Base-by-base conservation (phyloP, 2,797 vertebrate genomes). In the Myotis daubentonii region DNA sequence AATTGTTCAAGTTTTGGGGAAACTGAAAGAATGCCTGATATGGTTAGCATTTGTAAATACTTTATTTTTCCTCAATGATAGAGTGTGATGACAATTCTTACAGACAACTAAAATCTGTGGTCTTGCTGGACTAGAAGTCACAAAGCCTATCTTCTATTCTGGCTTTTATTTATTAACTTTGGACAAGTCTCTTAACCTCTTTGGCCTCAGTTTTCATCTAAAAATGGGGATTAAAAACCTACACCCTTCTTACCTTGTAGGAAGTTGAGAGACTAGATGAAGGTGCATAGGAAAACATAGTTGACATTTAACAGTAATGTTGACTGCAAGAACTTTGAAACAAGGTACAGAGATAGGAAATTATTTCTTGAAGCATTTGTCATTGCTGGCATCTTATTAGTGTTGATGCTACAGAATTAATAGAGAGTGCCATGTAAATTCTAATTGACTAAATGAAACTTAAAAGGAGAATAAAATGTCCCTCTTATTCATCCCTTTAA, bases 171-270 rank as follows among this genome's bases (percentile, higher is more conserved):
- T 82, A 23, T 84, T 83, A 85, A 86, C 79, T 90, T 89, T 60
- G 36, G 65, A 44, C 19, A 72, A 86, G n/a, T 91, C 36, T 94
- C 70, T 81, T 85, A 70, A 72, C 66, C 41, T 94, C 49, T 88
- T 87, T 68, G 75, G 17, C 80, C 51, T 96, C 28, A 9, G n/a
- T 96, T 92, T 96, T 90, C 55, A 88, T 92, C 57, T 88, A 60
- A 93, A 94, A 93, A 80, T 75, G 19, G 23, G 8, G 5, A 55
- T 41, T 94, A 83, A 88, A 71, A 93, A 30, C n/a, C 76, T 28
- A 85, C 4, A 71, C 12, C 8, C 25, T 33, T 49, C 33, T 41
- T 92, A 65, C 38, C 25, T 87, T 74, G 53, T 51, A 89, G 49
- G 41, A 91, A 88, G 22, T 72, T 89, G 70, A 80, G 65, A 74